These are phyloP conservation scores for Cheilinus undulatus DNA, from an alignment of 2,113 vertebrate genomes.

Conservation along the genomic window DNA sequence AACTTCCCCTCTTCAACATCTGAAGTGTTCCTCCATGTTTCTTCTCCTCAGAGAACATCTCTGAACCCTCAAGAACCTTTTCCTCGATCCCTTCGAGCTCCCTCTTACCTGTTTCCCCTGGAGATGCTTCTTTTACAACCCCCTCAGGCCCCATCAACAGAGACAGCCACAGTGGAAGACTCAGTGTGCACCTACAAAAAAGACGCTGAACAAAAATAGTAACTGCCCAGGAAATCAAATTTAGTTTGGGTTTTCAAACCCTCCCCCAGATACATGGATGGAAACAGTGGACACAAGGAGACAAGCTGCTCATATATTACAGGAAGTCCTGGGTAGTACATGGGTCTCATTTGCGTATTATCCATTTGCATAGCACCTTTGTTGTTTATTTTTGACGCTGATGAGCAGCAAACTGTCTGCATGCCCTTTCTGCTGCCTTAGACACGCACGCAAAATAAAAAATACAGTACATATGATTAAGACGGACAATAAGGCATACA, in stretches of 20 bases:
- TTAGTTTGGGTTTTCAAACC: neutral
- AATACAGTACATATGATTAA: too few relatives aligned
- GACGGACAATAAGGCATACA: too few relatives aligned
- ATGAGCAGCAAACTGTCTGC: conserved; percentile 20
- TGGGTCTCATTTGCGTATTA: conserved; percentile 25
- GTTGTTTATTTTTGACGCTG: conserved; percentile 29
- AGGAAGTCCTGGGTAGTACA: conserved; percentile 15
- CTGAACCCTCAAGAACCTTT: conserved; percentile 29
- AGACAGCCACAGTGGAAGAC: conserved; percentile 39
- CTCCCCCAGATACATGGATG: neutral
- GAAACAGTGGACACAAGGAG: neutral
- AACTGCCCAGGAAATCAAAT: conserved; percentile 10
- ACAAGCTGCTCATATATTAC: conserved; percentile 9
- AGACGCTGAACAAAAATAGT: conserved; percentile 44
- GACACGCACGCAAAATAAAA: conserved; percentile 8
- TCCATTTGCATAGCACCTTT: conserved; percentile 28
- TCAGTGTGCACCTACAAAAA: neutral
- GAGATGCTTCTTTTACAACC: conserved; percentile 52
- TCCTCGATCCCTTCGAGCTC: conserved; percentile 11
- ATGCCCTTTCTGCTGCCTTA: conserved; percentile 17
- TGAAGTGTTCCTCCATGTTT: neutral
- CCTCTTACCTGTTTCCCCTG: conserved; percentile 39
- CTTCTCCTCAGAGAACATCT: conserved; percentile 22
- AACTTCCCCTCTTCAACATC: neutral
- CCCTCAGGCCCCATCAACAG: conserved; percentile 5